Base-by-base conservation (phyloP, 2,113 vertebrate genomes). In the Astatoreochromis straeleni region DNA sequence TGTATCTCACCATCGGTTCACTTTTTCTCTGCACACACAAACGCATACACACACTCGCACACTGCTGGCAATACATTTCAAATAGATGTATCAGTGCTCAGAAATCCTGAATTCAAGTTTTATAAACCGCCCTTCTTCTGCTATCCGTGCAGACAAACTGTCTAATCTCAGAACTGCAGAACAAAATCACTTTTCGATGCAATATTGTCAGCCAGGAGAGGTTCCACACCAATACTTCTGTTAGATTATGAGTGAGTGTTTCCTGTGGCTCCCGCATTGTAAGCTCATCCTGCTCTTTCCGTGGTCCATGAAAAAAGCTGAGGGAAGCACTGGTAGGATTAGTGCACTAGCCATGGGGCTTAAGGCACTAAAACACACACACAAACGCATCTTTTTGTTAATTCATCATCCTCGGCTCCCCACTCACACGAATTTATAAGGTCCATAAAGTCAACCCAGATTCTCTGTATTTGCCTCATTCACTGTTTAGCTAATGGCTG, bases 261-360 rank as follows among this genome's bases (percentile, higher is more conserved):
- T 93, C 86, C 88, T 82, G 82, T 85, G 88, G 84, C 84, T 91
- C 68, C 60, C 3, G 10, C 40, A 87, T 87, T 87, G 85, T 88
- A 82, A 87, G 79, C 87, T 91, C 89, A 90, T 94, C 89, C 86
- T 57, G 87, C 84, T 82, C 80, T 70, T 90, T 87, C 87, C 78
- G 38, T 73, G 42, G 85, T 87, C 84, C 87, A 87, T 86, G 88
- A 92, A 89, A 94, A 93, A 83, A 90, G 92, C 94, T 95, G 93
- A 94, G 88, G 79, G 63, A 94, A 90, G 93, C 94, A 92, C 12
- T 17, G 84, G 51, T 68, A 87, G 93, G 91, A 93, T 94, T 93
- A 94, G 55, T 26, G 70, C 80, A 13, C 29, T 81, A 87, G 84
- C 86, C 87, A 33, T 31, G 24, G 38, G 73, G 82, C 83, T 92